Conservation (phyloP, 2,888 invertebrate species). For the Omphaloscelis lunosa region DNA sequence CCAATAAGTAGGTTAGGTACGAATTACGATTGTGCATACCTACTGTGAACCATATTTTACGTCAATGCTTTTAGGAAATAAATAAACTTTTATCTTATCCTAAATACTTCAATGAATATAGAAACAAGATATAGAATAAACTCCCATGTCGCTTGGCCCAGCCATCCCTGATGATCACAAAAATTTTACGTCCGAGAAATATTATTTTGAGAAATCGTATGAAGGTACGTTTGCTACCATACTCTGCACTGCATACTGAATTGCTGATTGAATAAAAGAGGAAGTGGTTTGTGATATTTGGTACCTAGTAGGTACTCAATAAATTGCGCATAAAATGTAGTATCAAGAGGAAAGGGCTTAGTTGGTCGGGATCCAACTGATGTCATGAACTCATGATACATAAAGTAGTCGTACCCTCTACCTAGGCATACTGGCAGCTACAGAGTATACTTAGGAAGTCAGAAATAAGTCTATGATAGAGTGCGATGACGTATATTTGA, state of each 20-base stretch:
- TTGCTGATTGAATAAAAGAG: background rate
- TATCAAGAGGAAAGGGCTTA: background rate
- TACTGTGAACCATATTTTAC: background rate
- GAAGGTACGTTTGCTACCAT: background rate
- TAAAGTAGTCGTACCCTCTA: background rate
- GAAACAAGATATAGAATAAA: background rate
- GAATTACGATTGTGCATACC: conserved; percentile 11
- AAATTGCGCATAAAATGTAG: background rate
- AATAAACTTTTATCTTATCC: conserved; percentile 4
- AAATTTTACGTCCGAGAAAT: background rate
- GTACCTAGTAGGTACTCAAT: background rate
- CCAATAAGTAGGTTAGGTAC: conserved; percentile 40
- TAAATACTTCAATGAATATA: background rate
- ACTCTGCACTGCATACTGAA: background rate
- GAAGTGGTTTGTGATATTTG: background rate
- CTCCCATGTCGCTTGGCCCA: background rate
- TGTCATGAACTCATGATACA: too few species aligned
- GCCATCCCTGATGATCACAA: background rate
- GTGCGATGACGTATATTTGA: background rate
- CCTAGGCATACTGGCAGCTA: background rate
- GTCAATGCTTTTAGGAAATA: background rate
- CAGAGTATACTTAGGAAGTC: background rate
- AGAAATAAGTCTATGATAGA: background rate
- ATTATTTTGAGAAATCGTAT: background rate
- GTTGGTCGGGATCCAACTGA: background rate